Conservation (phyloP, 2,888 invertebrate genomes). For the Trachelus troglodyta region DNA sequence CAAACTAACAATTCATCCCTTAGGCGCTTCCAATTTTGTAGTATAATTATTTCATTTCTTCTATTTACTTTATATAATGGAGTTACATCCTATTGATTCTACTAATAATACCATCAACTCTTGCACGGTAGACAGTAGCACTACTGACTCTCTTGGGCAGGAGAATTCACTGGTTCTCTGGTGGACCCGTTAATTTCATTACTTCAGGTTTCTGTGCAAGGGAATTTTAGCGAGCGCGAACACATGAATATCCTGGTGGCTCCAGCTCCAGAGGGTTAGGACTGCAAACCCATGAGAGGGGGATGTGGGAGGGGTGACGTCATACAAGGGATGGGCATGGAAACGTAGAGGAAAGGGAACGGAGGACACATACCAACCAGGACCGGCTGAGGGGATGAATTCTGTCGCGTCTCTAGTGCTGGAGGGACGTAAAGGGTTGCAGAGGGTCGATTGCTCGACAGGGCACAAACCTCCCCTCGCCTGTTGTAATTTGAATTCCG, state of each 20-base stretch:
- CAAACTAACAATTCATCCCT: not conserved
- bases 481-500: constrained; percentile 57
- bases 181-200: not conserved
- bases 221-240: not conserved
- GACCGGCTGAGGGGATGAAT: not conserved
- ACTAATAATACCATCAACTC: not conserved
- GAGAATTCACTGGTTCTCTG: not conserved
- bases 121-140: not conserved
- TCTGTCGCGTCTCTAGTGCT: not conserved
- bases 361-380: not conserved
- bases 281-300: constrained; percentile 1
- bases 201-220: not conserved
- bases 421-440: not conserved
- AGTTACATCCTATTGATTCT: not conserved
- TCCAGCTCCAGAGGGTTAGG: not conserved
- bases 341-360: not conserved
- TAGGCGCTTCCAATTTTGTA: not conserved
- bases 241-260: not conserved
- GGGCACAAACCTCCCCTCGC: constrained; percentile 17
- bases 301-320: constrained; percentile 11
- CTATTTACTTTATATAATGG: not conserved
- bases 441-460: not conserved
- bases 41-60: not conserved
- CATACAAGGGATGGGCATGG: constrained; percentile 22
- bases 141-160: not conserved